A percentile compares a stretch with the other conserved stretches of the same genome.
Conservation (phyloP, 2,113 vertebrate species). For the Caranx ignobilis region DNA sequence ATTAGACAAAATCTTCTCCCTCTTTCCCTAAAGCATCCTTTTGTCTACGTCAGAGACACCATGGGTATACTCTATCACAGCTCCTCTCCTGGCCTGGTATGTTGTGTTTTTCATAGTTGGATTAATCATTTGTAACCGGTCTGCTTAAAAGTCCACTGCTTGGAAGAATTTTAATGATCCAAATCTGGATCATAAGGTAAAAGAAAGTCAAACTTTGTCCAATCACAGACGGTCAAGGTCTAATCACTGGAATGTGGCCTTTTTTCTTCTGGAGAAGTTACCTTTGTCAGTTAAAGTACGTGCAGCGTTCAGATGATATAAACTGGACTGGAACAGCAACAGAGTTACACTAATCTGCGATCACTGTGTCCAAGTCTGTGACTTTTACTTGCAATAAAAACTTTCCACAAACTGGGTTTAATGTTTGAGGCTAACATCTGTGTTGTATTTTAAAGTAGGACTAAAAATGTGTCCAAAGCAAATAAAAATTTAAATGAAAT, state of each 20-base stretch:
- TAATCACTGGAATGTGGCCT: constrained; percentile 5
- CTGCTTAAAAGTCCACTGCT: not conserved
- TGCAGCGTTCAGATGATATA: not conserved
- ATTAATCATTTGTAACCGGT: not conserved
- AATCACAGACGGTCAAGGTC: constrained; percentile 1
- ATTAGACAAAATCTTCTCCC: constrained; percentile 46
- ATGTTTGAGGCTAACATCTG: too few relatives aligned
- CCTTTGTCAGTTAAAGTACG: not conserved
- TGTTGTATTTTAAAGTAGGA: too few relatives aligned
- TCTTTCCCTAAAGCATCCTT: constrained; percentile 4
- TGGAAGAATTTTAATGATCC: not conserved
- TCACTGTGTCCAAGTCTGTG: not conserved
- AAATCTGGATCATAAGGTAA: constrained; percentile 1
- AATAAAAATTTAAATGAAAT: too few relatives aligned
- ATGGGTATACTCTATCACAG: constrained; percentile 1
- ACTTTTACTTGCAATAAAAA: not conserved
- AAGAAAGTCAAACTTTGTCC: constrained; percentile 19
- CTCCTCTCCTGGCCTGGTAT: not conserved
- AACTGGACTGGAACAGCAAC: too few relatives aligned
- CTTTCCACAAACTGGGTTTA: too few relatives aligned
- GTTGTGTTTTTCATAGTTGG: not conserved
- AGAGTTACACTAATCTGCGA: not conserved
- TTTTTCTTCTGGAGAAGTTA: not conserved
- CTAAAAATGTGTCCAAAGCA: too few relatives aligned
- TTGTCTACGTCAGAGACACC: constrained; percentile 17